Evolutionary conservation across 2,797 vertebrate species (phyloP).

Genomic region (Limosa lapponica): DNA sequence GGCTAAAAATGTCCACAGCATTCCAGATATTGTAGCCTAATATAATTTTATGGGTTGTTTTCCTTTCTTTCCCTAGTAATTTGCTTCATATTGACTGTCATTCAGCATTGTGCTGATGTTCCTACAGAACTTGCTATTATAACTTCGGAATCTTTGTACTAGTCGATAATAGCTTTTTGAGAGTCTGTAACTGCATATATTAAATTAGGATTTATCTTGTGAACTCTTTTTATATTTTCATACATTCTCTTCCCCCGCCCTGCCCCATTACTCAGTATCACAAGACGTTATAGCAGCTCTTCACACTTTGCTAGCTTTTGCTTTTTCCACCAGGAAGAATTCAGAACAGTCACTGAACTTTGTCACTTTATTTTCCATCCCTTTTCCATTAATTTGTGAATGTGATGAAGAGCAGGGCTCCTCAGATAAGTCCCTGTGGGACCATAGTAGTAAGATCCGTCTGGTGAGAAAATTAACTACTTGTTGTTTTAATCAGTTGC

Average conservation of each 20-base stretch:
- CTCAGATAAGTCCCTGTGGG: not conserved
- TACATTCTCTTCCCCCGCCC: not conserved
- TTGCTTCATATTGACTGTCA: not conserved
- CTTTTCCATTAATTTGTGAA: not conserved
- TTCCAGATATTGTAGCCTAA: not conserved
- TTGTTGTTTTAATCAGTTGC: not conserved
- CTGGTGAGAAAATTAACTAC: not conserved
- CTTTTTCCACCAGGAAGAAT: not conserved
- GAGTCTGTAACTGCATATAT: not conserved
- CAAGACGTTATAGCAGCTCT: not conserved
- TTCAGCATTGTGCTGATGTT: not conserved
- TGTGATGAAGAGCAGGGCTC: not conserved
- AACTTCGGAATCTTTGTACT: not conserved
- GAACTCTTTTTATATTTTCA: not conserved
- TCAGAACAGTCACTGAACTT: constrained; percentile 3
- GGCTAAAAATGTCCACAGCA: not conserved
- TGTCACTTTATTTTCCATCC: not conserved
- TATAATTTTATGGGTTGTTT: not conserved
- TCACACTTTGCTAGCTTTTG: not conserved
- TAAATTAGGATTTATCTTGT: not conserved
- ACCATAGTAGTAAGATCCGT: not conserved
- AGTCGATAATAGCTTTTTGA: constrained; percentile 6
- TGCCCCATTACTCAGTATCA: not conserved
- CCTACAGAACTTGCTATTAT: not conserved
- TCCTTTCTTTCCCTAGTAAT: not conserved